Evolutionary conservation across 2,797 vertebrate genomes (phyloP).

Genomic region (Myotis daubentonii): DNA sequence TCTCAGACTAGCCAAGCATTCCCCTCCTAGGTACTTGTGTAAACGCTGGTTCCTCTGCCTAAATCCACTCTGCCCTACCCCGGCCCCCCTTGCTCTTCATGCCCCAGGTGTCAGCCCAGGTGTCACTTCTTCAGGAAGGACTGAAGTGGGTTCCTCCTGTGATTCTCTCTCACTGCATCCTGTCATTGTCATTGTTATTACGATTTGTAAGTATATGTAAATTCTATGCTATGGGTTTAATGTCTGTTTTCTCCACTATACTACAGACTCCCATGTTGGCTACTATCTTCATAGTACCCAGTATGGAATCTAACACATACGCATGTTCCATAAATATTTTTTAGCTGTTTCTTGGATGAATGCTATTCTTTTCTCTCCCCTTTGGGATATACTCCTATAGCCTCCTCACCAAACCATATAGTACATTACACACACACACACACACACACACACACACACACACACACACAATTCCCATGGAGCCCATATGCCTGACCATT

Average conservation of each 20-base stretch:
- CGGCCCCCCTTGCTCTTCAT: background rate
- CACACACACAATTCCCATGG: background rate
- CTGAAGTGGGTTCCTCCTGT: background rate
- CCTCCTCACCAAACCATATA: background rate
- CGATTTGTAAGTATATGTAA: background rate
- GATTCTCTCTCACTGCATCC: background rate
- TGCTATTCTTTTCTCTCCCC: background rate
- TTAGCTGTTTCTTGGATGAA: background rate
- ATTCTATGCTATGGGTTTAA: background rate
- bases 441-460: background rate
- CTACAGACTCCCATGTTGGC: background rate
- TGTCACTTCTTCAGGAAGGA: background rate
- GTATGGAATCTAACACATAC: background rate
- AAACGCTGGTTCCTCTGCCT: accelerated
- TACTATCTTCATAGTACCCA: background rate
- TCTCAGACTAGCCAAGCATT: background rate
- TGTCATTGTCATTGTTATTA: background rate
- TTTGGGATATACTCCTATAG: background rate
- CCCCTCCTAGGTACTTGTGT: background rate
- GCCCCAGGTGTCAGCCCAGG: background rate
- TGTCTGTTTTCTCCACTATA: background rate
- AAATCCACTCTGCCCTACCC: background rate
- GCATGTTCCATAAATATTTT: background rate
- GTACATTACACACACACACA: background rate
- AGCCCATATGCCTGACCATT: background rate